Conservation (phyloP, 2,113 vertebrate species). For the Chaenogobius annularis region DNA sequence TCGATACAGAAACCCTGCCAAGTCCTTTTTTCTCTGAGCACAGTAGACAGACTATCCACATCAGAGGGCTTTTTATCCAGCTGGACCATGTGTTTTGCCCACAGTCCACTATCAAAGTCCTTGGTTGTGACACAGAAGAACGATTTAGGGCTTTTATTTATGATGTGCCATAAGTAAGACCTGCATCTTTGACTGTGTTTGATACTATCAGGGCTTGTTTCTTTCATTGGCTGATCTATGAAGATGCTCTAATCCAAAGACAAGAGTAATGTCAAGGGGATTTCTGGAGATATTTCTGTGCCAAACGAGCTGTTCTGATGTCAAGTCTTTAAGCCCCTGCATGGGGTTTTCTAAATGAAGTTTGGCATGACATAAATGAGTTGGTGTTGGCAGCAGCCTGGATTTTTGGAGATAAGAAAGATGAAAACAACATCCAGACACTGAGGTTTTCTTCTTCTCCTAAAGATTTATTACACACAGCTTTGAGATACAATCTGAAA, state of each 20-base stretch:
- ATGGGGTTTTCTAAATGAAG: slow-evolving; percentile 40
- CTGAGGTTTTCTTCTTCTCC: slow-evolving; percentile 53
- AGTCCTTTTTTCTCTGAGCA: slow-evolving; percentile 48
- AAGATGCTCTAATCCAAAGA: slow-evolving; percentile 18
- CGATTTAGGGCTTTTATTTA: slow-evolving; percentile 35
- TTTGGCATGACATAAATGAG: slow-evolving; percentile 63
- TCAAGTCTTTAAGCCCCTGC: slow-evolving; percentile 25
- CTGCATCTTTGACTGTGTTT: slow-evolving; percentile 10
- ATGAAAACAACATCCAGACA: slow-evolving; percentile 49
- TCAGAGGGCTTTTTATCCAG: slow-evolving; percentile 53
- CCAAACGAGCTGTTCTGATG: slow-evolving; percentile 11
- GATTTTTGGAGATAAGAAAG: slow-evolving; percentile 37
- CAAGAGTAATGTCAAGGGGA: slow-evolving; percentile 7
- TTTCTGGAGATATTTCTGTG: slow-evolving; percentile 1
- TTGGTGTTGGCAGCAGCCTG: slow-evolving; percentile 38
- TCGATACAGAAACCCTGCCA: slow-evolving; percentile 46
- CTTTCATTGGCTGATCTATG: slow-evolving; percentile 3
- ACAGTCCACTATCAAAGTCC: slow-evolving; percentile 63
- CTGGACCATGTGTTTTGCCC: slow-evolving; percentile 68
- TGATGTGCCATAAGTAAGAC: slow-evolving; percentile 3
- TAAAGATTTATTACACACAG: slow-evolving; percentile 47
- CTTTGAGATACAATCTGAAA: slow-evolving; percentile 49
- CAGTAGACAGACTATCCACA: slow-evolving; percentile 40
- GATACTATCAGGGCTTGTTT: slow-evolving; percentile 5
- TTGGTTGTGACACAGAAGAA: slow-evolving; percentile 49